Percentiles rank a stretch among this genome's conserved stretches.
These are phyloP conservation scores for Stigmatopora argus DNA, from an alignment of 2,113 vertebrate species.

Conservation along the genomic window DNA sequence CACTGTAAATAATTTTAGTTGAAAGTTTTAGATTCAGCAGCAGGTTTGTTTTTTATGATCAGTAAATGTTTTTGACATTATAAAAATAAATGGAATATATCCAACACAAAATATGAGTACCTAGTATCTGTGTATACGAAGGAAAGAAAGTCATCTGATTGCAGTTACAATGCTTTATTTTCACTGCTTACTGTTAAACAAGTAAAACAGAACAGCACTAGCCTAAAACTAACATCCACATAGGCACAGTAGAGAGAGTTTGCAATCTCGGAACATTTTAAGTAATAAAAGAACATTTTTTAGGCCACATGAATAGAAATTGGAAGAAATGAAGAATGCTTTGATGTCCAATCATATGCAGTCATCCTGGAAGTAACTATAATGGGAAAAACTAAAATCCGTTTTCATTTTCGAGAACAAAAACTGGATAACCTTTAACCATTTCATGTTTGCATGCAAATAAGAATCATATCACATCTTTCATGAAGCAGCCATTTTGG, in stretches of 20 bases:
- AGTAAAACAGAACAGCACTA: constrained; percentile 16
- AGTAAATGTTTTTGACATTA: neutral
- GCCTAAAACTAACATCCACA: constrained; percentile 8
- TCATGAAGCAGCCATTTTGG: neutral
- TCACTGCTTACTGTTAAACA: constrained; percentile 12
- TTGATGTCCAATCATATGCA: neutral
- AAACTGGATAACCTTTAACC: neutral
- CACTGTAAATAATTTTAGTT: neutral
- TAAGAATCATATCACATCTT: neutral
- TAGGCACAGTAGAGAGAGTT: constrained; percentile 13
- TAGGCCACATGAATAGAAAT: neutral
- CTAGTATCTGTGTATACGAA: constrained; percentile 3
- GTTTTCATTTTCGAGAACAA: neutral
- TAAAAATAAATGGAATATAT: neutral
- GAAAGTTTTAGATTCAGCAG: too few relatives aligned
- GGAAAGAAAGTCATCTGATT: constrained; percentile 18
- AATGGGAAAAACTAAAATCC: neutral
- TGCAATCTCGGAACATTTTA: constrained; percentile 10
- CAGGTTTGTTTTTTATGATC: neutral
- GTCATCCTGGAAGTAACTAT: neutral
- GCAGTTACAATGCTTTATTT: constrained; percentile 16
- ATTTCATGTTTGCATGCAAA: constrained; percentile 6
- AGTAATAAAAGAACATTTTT: constrained; percentile 17
- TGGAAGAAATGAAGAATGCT: neutral
- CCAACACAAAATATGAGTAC: neutral